These are phyloP conservation scores for Rhea americana DNA, from an alignment of 2,113 vertebrate species.

Conservation along the genomic window DNA sequence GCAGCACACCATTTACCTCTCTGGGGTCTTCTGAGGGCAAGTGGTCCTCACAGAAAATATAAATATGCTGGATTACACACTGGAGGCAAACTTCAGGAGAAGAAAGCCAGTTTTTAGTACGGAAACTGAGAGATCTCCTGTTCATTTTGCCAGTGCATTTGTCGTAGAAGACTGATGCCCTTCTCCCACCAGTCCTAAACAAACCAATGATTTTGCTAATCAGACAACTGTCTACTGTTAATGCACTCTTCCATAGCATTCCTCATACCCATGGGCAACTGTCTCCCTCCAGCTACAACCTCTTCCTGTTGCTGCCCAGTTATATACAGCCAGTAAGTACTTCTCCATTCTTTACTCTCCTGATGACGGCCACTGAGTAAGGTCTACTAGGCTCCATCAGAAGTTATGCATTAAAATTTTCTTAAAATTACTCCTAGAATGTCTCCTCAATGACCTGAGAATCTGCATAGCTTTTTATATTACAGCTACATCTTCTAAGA, in stretches of 20 bases:
- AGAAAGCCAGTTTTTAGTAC: background rate
- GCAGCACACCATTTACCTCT: background rate
- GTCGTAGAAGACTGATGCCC: background rate
- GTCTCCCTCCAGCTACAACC: background rate
- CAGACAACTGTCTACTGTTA: background rate
- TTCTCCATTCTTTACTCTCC: background rate
- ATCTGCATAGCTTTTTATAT: background rate
- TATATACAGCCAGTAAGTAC: background rate
- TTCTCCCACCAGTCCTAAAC: background rate
- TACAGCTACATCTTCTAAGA: background rate
- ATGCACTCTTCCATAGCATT: accelerated
- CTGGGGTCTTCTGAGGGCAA: background rate
- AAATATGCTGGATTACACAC: background rate
- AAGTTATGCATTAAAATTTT: background rate
- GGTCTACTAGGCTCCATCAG: background rate
- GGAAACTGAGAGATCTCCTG: background rate
- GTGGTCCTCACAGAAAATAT: accelerated
- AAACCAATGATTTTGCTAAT: background rate
- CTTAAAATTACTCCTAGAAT: background rate
- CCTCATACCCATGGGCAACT: background rate
- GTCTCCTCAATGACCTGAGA: background rate
- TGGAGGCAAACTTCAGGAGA: background rate
- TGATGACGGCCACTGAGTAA: background rate
- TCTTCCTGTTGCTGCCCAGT: background rate
- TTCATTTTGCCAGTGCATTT: background rate